These are phyloP conservation scores for Syrmaticus mikado DNA, from an alignment of 2,113 vertebrate species.

Conservation along the genomic window DNA sequence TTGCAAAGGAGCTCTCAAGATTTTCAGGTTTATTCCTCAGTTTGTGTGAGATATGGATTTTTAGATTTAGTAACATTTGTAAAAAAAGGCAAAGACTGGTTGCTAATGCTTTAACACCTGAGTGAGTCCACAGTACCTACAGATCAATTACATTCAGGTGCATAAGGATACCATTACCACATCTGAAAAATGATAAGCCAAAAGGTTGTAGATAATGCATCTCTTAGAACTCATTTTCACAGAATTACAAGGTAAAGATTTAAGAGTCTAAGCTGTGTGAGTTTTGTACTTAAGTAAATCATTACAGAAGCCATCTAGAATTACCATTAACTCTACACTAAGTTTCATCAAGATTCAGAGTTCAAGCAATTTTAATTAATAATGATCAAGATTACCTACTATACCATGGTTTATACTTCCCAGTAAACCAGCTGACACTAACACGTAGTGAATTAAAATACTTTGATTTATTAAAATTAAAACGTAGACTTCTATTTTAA, in stretches of 20 bases:
- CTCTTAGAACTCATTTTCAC: background rate
- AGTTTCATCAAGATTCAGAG: background rate
- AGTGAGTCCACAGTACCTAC: background rate
- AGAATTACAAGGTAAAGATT: background rate
- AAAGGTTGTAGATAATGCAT: background rate
- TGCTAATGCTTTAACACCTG: background rate
- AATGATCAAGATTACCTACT: background rate
- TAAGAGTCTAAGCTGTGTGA: background rate
- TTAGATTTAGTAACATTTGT: background rate
- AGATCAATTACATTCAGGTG: background rate
- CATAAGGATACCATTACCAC: background rate
- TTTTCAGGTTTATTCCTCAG: background rate
- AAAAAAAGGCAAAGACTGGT: background rate
- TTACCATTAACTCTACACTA: background rate
- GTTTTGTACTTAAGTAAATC: background rate
- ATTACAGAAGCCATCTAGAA: background rate
- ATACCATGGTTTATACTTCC: background rate
- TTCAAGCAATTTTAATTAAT: background rate
- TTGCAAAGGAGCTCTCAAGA: background rate
- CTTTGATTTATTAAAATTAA: background rate
- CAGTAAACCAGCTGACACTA: background rate
- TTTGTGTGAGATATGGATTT: background rate
- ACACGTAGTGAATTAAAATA: background rate
- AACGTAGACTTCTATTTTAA: background rate
- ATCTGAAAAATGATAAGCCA: background rate